phyloP scores from a whole-genome alignment of 2,888 invertebrate species.

The Pseudanteris insignis region DNA sequence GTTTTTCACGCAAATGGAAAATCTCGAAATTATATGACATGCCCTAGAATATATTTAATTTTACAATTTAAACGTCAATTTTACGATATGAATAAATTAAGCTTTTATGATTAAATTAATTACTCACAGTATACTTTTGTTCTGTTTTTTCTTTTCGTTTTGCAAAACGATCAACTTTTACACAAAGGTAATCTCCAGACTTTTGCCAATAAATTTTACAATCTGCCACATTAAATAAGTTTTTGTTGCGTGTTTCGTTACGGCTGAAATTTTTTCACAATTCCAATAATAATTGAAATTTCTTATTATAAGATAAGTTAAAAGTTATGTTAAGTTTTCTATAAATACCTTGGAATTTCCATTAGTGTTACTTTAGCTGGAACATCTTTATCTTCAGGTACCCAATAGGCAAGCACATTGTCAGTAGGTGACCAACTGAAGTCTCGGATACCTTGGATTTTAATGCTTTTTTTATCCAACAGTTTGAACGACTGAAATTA shows the following conservation, averaged over 20 bases:
- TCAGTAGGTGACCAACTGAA: slow-evolving; percentile 99
- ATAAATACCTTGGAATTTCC: slow-evolving; percentile 88
- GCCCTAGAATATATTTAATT: slow-evolving; percentile 67
- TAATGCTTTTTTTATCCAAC: slow-evolving; percentile 93
- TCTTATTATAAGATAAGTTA: no score
- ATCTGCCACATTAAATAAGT: slow-evolving; percentile 96
- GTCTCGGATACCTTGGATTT: slow-evolving; percentile 88
- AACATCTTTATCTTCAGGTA: slow-evolving; percentile 95
- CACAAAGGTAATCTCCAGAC: slow-evolving; percentile 95
- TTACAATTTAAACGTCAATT: no score
- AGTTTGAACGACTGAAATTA: slow-evolving; percentile 81
- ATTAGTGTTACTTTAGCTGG: slow-evolving; percentile 94
- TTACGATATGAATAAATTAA: no score
- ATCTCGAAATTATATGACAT: slow-evolving; percentile 99
- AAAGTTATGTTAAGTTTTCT: no score
- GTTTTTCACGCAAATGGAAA: slow-evolving; percentile 97
- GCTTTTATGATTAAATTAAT: background rate
- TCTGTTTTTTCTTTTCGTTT: slow-evolving; percentile 95
- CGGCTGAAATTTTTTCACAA: slow-evolving; percentile 70
- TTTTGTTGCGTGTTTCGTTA: slow-evolving; percentile 89
- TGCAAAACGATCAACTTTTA: slow-evolving; percentile 89
- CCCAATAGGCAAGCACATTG: slow-evolving; percentile 97
- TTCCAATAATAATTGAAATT: no score
- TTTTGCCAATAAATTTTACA: slow-evolving; percentile 99
- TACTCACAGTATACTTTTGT: slow-evolving; percentile 83